Percentiles rank a stretch among this genome's conserved stretches.
Evolutionary conservation across 2,888 invertebrate species (phyloP).

Genomic region (Hirtodrosophila trivittata): DNA sequence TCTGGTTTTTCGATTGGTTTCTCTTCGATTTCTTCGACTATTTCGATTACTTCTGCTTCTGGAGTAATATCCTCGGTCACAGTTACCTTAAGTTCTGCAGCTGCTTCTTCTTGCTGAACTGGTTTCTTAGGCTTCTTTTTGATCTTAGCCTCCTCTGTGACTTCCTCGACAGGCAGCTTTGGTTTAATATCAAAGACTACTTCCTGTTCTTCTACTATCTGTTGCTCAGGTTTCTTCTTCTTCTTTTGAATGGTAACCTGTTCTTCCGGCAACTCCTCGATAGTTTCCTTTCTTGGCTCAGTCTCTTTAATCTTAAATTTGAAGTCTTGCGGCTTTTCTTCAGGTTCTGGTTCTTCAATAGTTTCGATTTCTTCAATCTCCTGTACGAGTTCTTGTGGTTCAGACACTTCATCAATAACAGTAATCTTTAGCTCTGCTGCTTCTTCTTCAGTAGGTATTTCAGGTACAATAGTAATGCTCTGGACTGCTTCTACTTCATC

Average conservation of each 20-base stretch:
- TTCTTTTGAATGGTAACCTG: constrained; percentile 54
- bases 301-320: constrained; percentile 60
- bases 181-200: constrained; percentile 73
- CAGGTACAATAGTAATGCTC: constrained; percentile 74
- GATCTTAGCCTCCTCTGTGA: constrained; percentile 74
- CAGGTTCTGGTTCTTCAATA: constrained; percentile 51
- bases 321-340: constrained; percentile 57
- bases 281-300: constrained; percentile 33
- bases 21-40: constrained; percentile 73
- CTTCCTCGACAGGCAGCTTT: constrained; percentile 71
- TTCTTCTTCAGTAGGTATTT: constrained; percentile 75
- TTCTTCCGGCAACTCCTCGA: constrained; percentile 52
- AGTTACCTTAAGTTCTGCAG: constrained; percentile 77
- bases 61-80: constrained; percentile 73
- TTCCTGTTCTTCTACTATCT: constrained; percentile 79
- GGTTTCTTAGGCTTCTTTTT: constrained; percentile 77
- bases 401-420: constrained; percentile 68
- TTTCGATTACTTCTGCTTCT: constrained; percentile 64
- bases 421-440: constrained; percentile 75
- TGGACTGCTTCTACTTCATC: constrained; percentile 77
- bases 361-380: constrained; percentile 66
- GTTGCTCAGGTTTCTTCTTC: constrained; percentile 51
- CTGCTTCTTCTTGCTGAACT: constrained; percentile 66
- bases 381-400: constrained; percentile 61
- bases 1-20: constrained; percentile 46